Percentiles rank a stretch among this genome's conserved stretches.
phyloP scores from a whole-genome alignment of 2,888 invertebrate species.

The Philonicus albiceps region DNA sequence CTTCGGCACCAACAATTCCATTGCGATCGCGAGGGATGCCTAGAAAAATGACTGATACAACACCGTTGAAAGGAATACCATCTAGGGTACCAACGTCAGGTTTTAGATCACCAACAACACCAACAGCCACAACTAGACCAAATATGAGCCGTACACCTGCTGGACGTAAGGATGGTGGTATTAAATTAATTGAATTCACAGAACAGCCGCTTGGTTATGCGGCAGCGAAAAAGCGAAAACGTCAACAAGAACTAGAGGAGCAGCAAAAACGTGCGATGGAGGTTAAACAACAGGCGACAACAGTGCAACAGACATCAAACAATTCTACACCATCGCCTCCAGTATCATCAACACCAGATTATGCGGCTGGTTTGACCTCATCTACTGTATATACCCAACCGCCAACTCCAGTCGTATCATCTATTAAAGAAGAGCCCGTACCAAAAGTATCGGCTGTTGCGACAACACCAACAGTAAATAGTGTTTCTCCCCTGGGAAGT shows the following conservation, averaged over 20 bases:
- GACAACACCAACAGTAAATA: constrained; percentile 17
- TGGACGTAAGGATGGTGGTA: constrained; percentile 86
- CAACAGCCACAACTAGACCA: constrained; percentile 62
- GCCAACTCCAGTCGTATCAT: constrained; percentile 57
- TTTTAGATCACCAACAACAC: constrained; percentile 66
- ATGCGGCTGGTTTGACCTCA: constrained; percentile 79
- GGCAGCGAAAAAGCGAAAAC: constrained; percentile 86
- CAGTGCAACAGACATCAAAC: constrained; percentile 57
- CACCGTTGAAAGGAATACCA: constrained; percentile 91
- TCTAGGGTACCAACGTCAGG: constrained; percentile 78
- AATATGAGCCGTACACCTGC: constrained; percentile 71
- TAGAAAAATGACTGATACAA: constrained; percentile 95
- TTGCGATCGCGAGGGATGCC: constrained; percentile 88
- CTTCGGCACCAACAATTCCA: constrained; percentile 87
- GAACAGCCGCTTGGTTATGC: constrained; percentile 89
- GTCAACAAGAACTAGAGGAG: constrained; percentile 77
- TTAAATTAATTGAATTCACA: constrained; percentile 91
- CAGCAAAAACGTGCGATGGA: constrained; percentile 70
- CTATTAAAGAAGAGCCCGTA: constrained; percentile 48
- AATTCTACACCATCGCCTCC: constrained; percentile 54
- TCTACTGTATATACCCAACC: constrained; percentile 66
- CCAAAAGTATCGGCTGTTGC: constrained; percentile 22
- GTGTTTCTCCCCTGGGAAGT: constrained; percentile 35
- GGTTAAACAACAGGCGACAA: constrained; percentile 61
- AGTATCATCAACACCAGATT: constrained; percentile 74